Evolutionary conservation across 2,113 vertebrate genomes (phyloP).

Genomic region (Meleagris gallopavo): DNA sequence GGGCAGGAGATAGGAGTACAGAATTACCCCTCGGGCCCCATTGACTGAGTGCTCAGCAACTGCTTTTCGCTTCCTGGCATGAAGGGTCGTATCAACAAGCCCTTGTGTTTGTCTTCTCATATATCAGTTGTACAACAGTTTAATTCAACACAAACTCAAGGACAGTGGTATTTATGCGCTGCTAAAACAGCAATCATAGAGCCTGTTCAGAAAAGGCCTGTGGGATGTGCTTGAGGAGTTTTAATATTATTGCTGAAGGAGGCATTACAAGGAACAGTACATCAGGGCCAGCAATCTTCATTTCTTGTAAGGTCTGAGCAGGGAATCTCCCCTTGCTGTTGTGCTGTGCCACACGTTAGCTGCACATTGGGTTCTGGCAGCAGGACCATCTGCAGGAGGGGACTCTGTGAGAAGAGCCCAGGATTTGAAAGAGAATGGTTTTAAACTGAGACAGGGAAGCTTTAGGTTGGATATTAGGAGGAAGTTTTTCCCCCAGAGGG

Average conservation of each 20-base stretch:
- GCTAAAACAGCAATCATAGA: neutral
- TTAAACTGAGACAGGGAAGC: too few relatives aligned
- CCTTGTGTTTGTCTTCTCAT: neutral
- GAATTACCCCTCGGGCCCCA: neutral
- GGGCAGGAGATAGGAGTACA: neutral
- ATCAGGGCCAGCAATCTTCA: neutral
- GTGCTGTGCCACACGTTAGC: accelerated
- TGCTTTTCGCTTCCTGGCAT: neutral
- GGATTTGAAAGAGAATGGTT: too few relatives aligned
- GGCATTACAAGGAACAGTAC: neutral
- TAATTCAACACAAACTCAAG: neutral
- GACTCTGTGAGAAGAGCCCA: too few relatives aligned
- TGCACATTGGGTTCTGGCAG: neutral
- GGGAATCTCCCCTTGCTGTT: neutral
- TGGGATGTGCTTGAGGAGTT: neutral
- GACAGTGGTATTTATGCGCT: neutral
- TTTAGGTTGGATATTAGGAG: too few relatives aligned
- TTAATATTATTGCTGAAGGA: neutral
- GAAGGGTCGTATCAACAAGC: neutral
- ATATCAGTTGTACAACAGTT: neutral
- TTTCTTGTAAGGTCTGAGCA: neutral
- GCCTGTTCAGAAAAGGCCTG: neutral
- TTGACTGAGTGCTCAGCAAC: neutral
- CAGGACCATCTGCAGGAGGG: neutral
- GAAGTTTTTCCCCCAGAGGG: too few relatives aligned